Evolutionary conservation across 1,140 invertebrate species (phyloP).

Genomic region (Caenorhabditis elegans): DNA sequence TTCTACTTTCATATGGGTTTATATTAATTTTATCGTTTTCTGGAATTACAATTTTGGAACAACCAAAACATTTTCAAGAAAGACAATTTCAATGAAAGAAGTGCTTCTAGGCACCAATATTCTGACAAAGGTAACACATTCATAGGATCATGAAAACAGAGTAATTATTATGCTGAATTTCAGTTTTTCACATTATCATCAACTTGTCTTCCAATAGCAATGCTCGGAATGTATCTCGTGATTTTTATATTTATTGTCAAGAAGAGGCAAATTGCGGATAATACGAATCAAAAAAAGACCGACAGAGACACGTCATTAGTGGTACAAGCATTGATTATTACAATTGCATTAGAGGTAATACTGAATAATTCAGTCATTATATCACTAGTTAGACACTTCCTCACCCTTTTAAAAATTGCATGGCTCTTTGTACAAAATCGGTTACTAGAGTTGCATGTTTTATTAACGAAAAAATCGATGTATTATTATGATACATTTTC

Average conservation of each 20-base stretch:
- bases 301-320: neutral
- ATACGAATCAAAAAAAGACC: neutral
- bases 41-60: constrained; percentile 33
- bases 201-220: neutral
- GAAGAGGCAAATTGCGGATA: neutral
- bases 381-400: neutral
- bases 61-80: neutral
- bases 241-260: constrained; percentile 36
- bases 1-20: constrained; percentile 1
- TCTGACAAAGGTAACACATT: constrained; percentile 16
- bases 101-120: constrained; percentile 1
- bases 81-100: constrained; percentile 20
- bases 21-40: constrained; percentile 18
- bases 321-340: constrained; percentile 23
- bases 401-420: neutral
- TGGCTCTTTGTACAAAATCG: no score
- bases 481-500: no score
- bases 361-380: neutral
- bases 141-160: neutral
- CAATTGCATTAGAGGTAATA: constrained; percentile 21
- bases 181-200: constrained; percentile 32
- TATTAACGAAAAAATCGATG: no score
- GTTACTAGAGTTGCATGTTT: no score
- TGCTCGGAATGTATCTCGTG: constrained; percentile 19
- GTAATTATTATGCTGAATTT: neutral